A percentile compares a stretch with the other conserved stretches of the same genome.
Evolutionary conservation across 2,888 invertebrate genomes (phyloP).

Genomic region (Euplexia lucipara): DNA sequence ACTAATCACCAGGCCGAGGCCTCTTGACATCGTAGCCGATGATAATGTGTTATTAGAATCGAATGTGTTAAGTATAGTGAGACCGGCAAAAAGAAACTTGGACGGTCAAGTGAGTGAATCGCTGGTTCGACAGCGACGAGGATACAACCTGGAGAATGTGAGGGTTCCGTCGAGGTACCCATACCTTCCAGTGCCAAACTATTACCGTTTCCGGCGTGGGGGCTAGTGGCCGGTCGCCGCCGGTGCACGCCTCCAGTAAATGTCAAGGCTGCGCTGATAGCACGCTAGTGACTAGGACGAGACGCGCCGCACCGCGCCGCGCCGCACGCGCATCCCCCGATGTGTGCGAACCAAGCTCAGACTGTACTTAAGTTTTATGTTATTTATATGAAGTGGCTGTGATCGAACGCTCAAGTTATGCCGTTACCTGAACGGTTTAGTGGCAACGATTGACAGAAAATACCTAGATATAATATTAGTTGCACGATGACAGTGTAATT

Average conservation of each 20-base stretch:
- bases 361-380: conserved; percentile 77
- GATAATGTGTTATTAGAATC: conserved; percentile 88
- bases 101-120: conserved; percentile 71
- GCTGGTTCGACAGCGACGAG: conserved; percentile 83
- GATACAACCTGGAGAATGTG: conserved; percentile 89
- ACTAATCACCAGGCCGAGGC: conserved; percentile 81
- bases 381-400: conserved; percentile 87
- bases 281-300: conserved; percentile 58
- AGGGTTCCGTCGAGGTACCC: conserved; percentile 88
- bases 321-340: conserved; percentile 73
- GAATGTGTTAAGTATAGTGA: conserved; percentile 83
- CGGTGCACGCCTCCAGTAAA: conserved; percentile 74
- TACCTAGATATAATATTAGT: conserved; percentile 57
- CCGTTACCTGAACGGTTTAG: conserved; percentile 74
- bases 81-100: conserved; percentile 75
- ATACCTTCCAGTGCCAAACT: conserved; percentile 85
- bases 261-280: conserved; percentile 86
- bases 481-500: conserved; percentile 56
- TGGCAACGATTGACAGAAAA: conserved; percentile 79
- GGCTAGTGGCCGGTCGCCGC: conserved; percentile 81
- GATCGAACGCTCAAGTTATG: conserved; percentile 82
- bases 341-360: conserved; percentile 68
- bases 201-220: conserved; percentile 87
- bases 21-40: conserved; percentile 82
- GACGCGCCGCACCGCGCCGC: conserved; percentile 63